Percentiles rank a stretch among this genome's conserved stretches.
Conservation (phyloP, 2,113 vertebrate species). For the Buteo buteo region DNA sequence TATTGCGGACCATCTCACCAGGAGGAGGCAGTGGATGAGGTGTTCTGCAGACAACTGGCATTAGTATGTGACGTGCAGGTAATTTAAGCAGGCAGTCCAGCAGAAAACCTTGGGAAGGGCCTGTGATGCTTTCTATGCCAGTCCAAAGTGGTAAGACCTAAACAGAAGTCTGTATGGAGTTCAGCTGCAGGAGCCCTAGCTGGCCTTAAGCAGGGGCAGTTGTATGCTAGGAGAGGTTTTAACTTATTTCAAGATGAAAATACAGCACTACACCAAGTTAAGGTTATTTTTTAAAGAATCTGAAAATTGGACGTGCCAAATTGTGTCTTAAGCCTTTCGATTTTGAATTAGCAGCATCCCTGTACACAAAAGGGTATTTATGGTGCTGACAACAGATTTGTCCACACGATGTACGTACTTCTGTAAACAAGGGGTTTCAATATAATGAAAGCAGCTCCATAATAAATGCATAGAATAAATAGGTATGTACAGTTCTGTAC, state of each 20-base stretch:
- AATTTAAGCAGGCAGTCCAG: background rate
- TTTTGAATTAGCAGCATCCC: background rate
- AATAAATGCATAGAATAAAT: background rate
- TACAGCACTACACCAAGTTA: background rate
- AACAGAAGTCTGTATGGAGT: background rate
- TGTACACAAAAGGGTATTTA: background rate
- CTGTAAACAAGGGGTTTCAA: background rate
- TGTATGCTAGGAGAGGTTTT: background rate
- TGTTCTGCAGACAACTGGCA: background rate
- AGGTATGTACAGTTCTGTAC: background rate
- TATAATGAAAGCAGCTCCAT: background rate
- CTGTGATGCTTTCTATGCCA: background rate
- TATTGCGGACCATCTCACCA: background rate
- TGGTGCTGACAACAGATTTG: background rate
- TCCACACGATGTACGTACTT: background rate
- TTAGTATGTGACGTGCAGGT: rapidly evolving
- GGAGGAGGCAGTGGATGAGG: background rate
- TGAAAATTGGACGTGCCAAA: background rate
- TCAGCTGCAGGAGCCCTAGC: background rate
- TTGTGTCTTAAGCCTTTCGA: background rate
- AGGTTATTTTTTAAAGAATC: background rate
- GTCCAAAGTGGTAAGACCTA: background rate
- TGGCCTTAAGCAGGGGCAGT: background rate
- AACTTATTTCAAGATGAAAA: background rate
- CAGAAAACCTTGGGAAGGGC: background rate